Base-by-base conservation (phyloP, 2,113 vertebrate species). In the Pristiophorus japonicus region DNA sequence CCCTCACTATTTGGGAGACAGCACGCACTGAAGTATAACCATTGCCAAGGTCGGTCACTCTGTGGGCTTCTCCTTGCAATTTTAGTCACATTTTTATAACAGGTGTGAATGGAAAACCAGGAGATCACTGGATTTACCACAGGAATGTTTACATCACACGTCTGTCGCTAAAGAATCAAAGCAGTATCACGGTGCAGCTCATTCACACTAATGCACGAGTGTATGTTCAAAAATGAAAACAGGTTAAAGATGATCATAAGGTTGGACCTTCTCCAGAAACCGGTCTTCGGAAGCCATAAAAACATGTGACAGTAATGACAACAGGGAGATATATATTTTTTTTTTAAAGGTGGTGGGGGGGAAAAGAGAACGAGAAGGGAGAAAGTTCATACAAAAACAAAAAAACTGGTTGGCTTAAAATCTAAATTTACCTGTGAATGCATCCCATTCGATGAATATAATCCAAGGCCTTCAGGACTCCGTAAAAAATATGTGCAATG, bases 381-480 rank as follows among this genome's bases (percentile, higher is more conserved):
- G 20, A 3, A 62, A 12, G 73, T 63, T 24, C 78, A n/a, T 45
- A 6, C 65, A 55, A 75, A 94, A 51, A 62, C 0, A 59, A 59
- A 59, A 11, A 59, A 8, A 59, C 47, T 34, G 11, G 3, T 27
- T 12, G 24, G 12, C 14, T 27, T 70, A 27, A 51, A 66, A 51
- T 94, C 88, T 45, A 66, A 24, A 10, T 78, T 96, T 97, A 99
- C 99, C 99, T 98, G 98, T 99, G 99, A 97, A 99, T 98, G 94
- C 98, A 99, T 97, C 99, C 98, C 95, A 99, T 99, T 96, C 98
- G 97, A 96, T 99, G 99, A 96, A 99, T 98, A 96, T 99, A 99
- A 95, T 98, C 98, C 97, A 99, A 96, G 18, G 98, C 99, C 97
- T 97, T 98, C 95, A 99, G 97, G 63, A 98, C 98, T 67, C 98